Percentiles rank a stretch among this genome's conserved stretches.
These are phyloP conservation scores for Rissa tridactyla DNA, from an alignment of 2,113 vertebrate genomes.

Conservation along the genomic window DNA sequence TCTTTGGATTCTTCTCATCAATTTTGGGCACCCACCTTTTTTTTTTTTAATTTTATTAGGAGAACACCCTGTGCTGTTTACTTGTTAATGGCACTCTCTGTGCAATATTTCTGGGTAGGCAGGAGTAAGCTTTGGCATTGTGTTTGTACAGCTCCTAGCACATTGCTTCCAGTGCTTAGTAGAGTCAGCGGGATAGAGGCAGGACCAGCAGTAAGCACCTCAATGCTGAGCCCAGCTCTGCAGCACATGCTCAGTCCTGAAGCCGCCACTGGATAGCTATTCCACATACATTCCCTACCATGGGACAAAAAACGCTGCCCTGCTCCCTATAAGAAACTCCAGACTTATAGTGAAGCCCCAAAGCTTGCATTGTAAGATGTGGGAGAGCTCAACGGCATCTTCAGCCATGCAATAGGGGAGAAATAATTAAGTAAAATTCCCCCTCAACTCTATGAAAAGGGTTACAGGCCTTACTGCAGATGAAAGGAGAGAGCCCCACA, in stretches of 20 bases:
- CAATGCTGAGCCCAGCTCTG: not conserved
- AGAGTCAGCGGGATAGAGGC: not conserved
- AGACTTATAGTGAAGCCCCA: not conserved
- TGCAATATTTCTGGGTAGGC: not conserved
- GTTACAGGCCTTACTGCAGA: not conserved
- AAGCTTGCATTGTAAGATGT: not conserved
- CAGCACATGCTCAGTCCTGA: not conserved
- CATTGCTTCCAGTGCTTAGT: not conserved
- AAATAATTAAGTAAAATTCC: not conserved
- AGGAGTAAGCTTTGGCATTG: not conserved
- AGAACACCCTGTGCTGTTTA: not conserved
- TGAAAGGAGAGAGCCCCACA: not conserved
- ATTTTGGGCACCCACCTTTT: not conserved
- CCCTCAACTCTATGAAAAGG: not conserved
- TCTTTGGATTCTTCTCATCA: not conserved
- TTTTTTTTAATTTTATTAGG: not conserved
- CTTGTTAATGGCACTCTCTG: not conserved
- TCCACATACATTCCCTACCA: not conserved
- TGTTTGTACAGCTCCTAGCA: not conserved
- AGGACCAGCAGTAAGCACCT: not conserved
- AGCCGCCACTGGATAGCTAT: not conserved
- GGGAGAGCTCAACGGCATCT: not conserved
- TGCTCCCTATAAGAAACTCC: not conserved
- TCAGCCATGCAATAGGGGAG: not conserved
- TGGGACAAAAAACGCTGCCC: accelerated